phyloP scores from a whole-genome alignment of 2,888 invertebrate genomes.

The Heliconius charithonia region DNA sequence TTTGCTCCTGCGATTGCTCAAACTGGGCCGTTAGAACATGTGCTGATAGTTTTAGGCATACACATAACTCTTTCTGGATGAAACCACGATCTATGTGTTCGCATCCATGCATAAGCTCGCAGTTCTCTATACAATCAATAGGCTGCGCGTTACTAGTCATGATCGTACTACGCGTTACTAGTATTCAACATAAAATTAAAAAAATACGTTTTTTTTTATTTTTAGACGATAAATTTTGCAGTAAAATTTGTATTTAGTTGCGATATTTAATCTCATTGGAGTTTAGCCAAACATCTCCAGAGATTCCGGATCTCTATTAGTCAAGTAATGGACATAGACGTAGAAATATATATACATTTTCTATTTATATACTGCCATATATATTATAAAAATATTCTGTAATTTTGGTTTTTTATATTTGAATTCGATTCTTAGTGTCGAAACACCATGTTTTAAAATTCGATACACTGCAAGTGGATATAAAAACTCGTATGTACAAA shows the following conservation, averaged over 20 bases:
- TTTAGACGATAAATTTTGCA: too few relatives aligned
- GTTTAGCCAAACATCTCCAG: neutral
- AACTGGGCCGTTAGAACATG: neutral
- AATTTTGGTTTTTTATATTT: too few relatives aligned
- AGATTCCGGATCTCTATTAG: constrained; percentile 10
- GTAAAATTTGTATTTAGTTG: neutral
- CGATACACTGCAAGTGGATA: too few relatives aligned
- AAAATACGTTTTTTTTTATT: too few relatives aligned
- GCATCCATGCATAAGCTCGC: too few relatives aligned
- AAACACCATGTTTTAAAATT: too few relatives aligned
- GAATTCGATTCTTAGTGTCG: too few relatives aligned
- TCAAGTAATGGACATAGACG: neutral
- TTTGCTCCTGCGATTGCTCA: neutral
- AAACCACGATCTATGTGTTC: neutral
- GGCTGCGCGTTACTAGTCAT: neutral
- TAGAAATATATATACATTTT: neutral
- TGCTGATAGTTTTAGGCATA: neutral
- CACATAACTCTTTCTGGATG: neutral
- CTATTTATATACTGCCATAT: neutral
- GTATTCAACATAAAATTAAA: too few relatives aligned
- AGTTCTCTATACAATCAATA: too few relatives aligned
- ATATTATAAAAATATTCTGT: neutral
- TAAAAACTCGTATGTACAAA: too few relatives aligned
- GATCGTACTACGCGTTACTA: too few relatives aligned
- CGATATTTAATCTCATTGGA: constrained; percentile 16